Evolutionary conservation across 35 echinoderm and acorn worm species (phyloP).

Genomic region (Apostichopus californicus): DNA sequence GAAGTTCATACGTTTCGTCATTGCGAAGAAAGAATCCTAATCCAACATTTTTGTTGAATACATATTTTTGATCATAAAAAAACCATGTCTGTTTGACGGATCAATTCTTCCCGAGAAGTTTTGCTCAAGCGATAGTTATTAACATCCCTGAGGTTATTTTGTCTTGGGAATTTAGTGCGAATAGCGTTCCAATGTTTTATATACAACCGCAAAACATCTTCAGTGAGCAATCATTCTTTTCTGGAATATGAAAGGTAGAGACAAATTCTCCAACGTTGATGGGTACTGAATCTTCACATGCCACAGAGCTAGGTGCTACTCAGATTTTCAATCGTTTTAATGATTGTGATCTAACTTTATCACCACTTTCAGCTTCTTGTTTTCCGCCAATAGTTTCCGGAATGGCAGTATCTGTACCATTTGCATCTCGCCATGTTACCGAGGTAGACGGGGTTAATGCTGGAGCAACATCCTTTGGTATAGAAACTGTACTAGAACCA

Average conservation of each 20-base stretch:
- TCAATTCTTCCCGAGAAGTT: background rate
- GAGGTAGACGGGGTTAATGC: background rate
- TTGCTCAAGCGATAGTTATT: background rate
- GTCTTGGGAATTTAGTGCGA: background rate
- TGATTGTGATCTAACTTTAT: background rate
- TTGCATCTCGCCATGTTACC: constrained; percentile 5
- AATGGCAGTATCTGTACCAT: background rate
- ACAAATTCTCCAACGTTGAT: background rate
- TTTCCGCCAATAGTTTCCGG: background rate
- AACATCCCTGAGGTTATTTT: background rate
- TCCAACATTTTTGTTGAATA: constrained; percentile 48
- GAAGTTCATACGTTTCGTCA: constrained; percentile 29
- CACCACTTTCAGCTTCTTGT: background rate
- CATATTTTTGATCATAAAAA: constrained; percentile 24
- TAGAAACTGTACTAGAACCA: background rate
- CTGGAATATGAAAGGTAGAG: background rate
- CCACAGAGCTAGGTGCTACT: background rate
- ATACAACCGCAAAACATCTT: background rate
- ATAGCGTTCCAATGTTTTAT: constrained; percentile 9
- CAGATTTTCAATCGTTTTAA: constrained; percentile 7
- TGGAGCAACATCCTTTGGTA: background rate
- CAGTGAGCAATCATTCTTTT: background rate
- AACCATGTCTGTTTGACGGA: background rate
- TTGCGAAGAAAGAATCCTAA: constrained; percentile 63
- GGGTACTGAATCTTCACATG: background rate